These are phyloP conservation scores for Perizoma affinitatum DNA, from an alignment of 2,888 invertebrate species.

Conservation along the genomic window DNA sequence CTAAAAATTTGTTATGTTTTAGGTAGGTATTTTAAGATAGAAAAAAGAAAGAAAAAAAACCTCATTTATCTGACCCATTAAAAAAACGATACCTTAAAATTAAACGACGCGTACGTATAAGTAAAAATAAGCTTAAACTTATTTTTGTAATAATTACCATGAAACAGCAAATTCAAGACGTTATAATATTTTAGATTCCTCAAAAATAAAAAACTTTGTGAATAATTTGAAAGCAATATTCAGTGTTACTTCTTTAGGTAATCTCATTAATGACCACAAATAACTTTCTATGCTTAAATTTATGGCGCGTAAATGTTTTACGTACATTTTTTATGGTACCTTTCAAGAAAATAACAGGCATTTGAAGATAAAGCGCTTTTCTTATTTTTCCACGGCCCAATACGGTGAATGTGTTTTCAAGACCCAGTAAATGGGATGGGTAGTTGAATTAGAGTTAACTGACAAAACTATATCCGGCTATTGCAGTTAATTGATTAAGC, in stretches of 20 bases:
- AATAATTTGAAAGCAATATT: neutral
- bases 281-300: constrained; percentile 70
- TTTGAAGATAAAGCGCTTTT: constrained; percentile 71
- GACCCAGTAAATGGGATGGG: constrained; percentile 65
- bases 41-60: too few species aligned
- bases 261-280: constrained; percentile 70
- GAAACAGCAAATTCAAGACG: too few species aligned
- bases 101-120: too few species aligned
- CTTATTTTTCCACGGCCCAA: constrained; percentile 61
- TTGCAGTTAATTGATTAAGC: neutral
- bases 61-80: too few species aligned
- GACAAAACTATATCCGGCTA: constrained; percentile 1
- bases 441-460: constrained; percentile 5
- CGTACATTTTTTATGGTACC: constrained; percentile 73
- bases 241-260: constrained; percentile 50
- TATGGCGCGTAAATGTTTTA: constrained; percentile 73
- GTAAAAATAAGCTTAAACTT: too few species aligned
- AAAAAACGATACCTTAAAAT: too few species aligned
- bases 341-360: constrained; percentile 77
- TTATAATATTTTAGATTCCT: too few species aligned
- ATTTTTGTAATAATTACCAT: too few species aligned
- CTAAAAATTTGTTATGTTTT: too few species aligned
- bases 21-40: too few species aligned
- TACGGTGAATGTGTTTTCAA: constrained; percentile 67
- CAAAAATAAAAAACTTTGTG: neutral